A percentile compares a stretch with the other conserved stretches of the same genome.
Evolutionary conservation across 2,797 vertebrate species (phyloP).

Genomic region (Cyclopterus lumpus): DNA sequence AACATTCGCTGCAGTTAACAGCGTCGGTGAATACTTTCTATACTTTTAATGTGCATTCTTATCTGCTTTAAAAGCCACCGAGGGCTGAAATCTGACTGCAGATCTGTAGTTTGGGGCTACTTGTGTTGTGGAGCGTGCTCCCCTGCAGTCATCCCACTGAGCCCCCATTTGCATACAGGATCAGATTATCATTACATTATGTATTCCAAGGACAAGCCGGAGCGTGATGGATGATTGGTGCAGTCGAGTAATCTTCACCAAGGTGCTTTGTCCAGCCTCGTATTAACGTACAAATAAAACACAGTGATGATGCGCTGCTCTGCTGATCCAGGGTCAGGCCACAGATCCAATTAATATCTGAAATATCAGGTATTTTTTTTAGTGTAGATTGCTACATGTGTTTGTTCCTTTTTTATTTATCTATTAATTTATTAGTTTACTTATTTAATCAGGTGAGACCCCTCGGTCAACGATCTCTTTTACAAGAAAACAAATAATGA

Average conservation of each 20-base stretch:
- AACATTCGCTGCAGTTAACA: not conserved
- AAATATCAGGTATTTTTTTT: not conserved
- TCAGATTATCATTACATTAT: slow-evolving; percentile 74
- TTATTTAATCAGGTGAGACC: not conserved
- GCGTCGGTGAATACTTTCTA: not conserved
- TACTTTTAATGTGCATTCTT: not conserved
- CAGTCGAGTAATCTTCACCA: slow-evolving; percentile 66
- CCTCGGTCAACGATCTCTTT: too few relatives aligned
- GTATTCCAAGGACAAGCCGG: slow-evolving; percentile 69
- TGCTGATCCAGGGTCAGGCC: slow-evolving; percentile 45
- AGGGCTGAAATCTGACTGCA: slow-evolving; percentile 26
- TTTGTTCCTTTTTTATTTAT: not conserved
- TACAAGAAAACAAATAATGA: too few relatives aligned
- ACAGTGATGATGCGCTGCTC: slow-evolving; percentile 36
- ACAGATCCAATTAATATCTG: not conserved
- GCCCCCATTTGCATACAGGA: slow-evolving; percentile 65
- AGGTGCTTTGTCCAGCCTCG: slow-evolving; percentile 60
- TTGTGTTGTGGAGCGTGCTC: slow-evolving; percentile 34
- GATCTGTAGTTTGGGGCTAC: slow-evolving; percentile 23
- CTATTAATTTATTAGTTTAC: too few relatives aligned
- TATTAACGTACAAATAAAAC: slow-evolving; percentile 25
- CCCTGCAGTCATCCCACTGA: slow-evolving; percentile 46
- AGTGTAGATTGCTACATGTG: not conserved
- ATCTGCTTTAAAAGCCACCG: not conserved
- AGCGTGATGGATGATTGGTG: slow-evolving; percentile 70